A percentile compares a stretch with the other conserved stretches of the same genome.
Conservation (phyloP, 2,113 vertebrate species). For the Sylvia atricapilla region DNA sequence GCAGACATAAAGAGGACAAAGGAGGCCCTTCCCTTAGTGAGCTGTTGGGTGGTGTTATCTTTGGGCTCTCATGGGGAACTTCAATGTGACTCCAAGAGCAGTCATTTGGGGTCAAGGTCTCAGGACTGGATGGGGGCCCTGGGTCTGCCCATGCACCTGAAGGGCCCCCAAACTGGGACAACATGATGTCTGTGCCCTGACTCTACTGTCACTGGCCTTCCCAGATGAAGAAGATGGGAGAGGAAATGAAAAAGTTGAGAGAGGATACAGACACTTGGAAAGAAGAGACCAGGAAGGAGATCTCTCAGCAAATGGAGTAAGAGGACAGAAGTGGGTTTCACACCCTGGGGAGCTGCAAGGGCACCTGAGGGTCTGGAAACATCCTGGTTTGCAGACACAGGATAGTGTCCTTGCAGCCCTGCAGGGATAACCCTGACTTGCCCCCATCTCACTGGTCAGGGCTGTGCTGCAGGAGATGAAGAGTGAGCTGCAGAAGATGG, state of each 20-base stretch:
- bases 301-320: conserved; percentile 28
- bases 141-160: neutral
- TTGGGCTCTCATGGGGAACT: too few species aligned
- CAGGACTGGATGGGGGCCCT: neutral
- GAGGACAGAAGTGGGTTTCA: neutral
- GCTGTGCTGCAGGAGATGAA: neutral
- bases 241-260: neutral
- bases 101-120: neutral
- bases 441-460: neutral
- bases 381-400: neutral
- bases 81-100: neutral
- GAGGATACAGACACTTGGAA: neutral
- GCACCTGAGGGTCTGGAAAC: neutral
- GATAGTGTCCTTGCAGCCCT: neutral
- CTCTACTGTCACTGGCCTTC: neutral
- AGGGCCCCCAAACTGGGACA: rapidly evolving
- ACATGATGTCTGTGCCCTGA: rapidly evolving
- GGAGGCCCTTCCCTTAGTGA: too few species aligned
- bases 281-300: neutral
- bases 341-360: neutral
- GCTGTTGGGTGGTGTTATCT: too few species aligned
- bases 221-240: conserved; percentile 47
- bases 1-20: too few species aligned
- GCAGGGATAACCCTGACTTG: neutral
- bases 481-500: conserved; percentile 43